phyloP scores from a whole-genome alignment of 2,113 vertebrate species.

The Hippoglossus stenolepis region DNA sequence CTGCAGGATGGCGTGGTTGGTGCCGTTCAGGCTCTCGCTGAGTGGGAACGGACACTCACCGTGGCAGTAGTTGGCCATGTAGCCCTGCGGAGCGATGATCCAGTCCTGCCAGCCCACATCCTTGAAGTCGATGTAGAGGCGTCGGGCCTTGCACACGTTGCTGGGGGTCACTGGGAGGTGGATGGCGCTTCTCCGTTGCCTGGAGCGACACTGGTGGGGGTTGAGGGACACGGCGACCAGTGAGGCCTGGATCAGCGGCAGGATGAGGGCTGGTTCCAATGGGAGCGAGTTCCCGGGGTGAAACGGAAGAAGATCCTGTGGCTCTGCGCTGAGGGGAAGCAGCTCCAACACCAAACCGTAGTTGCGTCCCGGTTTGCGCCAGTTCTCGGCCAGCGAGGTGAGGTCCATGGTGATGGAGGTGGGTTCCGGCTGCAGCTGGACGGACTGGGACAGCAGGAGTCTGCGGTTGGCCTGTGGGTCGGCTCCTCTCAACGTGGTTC shows the following conservation, averaged over 20 bases:
- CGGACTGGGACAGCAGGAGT: conserved; percentile 82
- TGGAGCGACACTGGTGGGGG: conserved; percentile 81
- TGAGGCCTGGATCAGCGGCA: conserved; percentile 75
- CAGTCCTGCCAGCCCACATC: conserved; percentile 97
- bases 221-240: conserved; percentile 88
- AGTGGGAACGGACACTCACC: conserved; percentile 91
- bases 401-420: conserved; percentile 84
- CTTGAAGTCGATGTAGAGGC: conserved; percentile 92
- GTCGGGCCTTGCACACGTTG: conserved; percentile 87
- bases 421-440: conserved; percentile 71
- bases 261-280: neutral
- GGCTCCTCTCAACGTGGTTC: conserved; percentile 63
- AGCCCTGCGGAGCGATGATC: conserved; percentile 96
- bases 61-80: conserved; percentile 94
- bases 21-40: conserved; percentile 88
- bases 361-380: conserved; percentile 68
- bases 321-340: conserved; percentile 24
- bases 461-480: conserved; percentile 42
- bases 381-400: conserved; percentile 74
- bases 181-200: conserved; percentile 74
- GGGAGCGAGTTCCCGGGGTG: conserved; percentile 25
- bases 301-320: conserved; percentile 41
- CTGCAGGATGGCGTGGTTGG: conserved; percentile 95
- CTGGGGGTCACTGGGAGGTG: conserved; percentile 59
- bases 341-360: conserved; percentile 84